Evolutionary conservation across 2,888 invertebrate genomes (phyloP), one percentile per base, ranked within the genome.

Genomic region (Euplexia lucipara): DNA sequence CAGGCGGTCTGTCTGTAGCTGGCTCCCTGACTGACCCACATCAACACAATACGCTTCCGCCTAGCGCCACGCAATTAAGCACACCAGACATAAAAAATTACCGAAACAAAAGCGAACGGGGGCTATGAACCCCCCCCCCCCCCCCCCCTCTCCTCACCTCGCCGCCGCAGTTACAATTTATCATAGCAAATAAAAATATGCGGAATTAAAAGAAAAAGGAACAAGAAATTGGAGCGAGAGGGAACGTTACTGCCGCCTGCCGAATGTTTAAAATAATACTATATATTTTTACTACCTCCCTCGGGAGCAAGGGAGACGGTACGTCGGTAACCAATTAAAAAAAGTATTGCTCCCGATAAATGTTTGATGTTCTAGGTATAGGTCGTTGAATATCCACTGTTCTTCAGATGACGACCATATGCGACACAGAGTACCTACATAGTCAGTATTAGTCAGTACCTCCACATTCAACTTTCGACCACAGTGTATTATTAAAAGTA

Each of bases 151-250:
- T 80, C 88, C 88, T 88, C 91, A 22, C 64, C 77, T 65, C 75
- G 84, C 87, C 89, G 81, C 88, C 89, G 90, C 92, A 87, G 92
- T 91, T 91, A 94, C 94, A 94, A 95, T 95, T 95, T 95, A 95
- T 95, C 95, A 95, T 95, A 93, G 91, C 92, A 92, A 95, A 95
- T 95, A 95, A 94, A 95, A 95, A 94, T 94, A 94, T 92, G 89
- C 89, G 86, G 91, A 93, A 94, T 93, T 94, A 94, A 95, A 95
- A 95, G 93, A 92, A 94, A 95, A 92, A 93, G 90, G 88, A 94
- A 86, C 90, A 92, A 92, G 93, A 91, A 90, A 90, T 86, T 86
- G 87, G 88, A 90, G 86, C 87, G 91, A 91, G 92, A 90, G 90
- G 85, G 91, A 88, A 60, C 48, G 89, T 87, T 86, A 88, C 87